Percentiles rank a stretch among this genome's conserved stretches.
Conservation (phyloP, 2,888 invertebrate species). For the Epirrita christyi region DNA sequence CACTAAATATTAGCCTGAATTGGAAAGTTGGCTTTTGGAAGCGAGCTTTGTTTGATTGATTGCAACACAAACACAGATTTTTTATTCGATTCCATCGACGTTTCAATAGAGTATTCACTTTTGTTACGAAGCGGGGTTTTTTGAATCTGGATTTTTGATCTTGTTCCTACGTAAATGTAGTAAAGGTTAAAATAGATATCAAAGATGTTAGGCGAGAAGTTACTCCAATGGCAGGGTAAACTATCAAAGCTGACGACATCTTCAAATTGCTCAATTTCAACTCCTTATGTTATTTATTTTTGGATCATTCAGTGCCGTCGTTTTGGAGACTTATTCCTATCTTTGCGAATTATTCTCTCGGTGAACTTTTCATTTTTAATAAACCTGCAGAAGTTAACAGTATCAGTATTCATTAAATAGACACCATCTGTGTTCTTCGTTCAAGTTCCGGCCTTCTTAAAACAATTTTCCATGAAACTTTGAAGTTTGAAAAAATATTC, state of each 20-base stretch:
- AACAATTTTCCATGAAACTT: slow-evolving; percentile 17
- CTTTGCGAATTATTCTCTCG: neutral
- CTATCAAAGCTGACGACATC: no score
- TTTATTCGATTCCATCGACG: slow-evolving; percentile 58
- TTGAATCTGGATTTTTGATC: neutral
- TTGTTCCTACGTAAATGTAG: no score
- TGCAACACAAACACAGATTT: slow-evolving; percentile 76
- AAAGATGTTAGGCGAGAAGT: no score
- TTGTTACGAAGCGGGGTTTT: slow-evolving; percentile 43
- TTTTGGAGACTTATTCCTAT: no score
- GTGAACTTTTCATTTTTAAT: slow-evolving; percentile 31
- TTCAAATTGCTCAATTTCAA: no score
- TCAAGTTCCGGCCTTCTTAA: neutral
- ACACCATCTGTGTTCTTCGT: slow-evolving; percentile 46
- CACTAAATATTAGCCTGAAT: slow-evolving; percentile 72
- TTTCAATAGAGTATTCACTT: slow-evolving; percentile 51
- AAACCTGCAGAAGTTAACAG: slow-evolving; percentile 40
- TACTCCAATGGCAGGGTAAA: no score
- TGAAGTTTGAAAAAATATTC: slow-evolving; percentile 28
- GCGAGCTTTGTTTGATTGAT: slow-evolving; percentile 79
- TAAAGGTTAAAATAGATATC: no score
- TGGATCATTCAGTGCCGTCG: no score
- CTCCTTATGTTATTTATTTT: no score
- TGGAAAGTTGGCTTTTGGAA: slow-evolving; percentile 71
- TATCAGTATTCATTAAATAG: slow-evolving; percentile 36